These are phyloP conservation scores for Noctua fimbriata DNA, from an alignment of 2,888 invertebrate genomes.

Conservation along the genomic window DNA sequence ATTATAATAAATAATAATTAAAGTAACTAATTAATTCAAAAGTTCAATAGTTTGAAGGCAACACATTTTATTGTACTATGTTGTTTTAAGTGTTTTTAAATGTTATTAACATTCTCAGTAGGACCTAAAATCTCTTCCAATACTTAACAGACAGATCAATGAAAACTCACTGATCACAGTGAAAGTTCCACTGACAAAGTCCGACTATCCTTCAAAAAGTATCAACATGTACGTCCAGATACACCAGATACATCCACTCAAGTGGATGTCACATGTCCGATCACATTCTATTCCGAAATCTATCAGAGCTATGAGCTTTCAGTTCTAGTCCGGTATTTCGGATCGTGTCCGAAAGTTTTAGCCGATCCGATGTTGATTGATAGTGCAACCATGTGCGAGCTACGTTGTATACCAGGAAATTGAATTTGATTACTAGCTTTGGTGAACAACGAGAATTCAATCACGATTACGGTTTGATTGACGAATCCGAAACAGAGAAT, in stretches of 20 bases:
- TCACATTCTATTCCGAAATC: not conserved
- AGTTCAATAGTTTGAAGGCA: too few relatives aligned
- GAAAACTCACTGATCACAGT: not conserved
- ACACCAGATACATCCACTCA: not conserved
- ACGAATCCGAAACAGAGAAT: too few relatives aligned
- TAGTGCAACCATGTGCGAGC: slow-evolving; percentile 21
- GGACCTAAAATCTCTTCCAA: too few relatives aligned
- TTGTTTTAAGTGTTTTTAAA: too few relatives aligned
- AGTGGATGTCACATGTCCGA: not conserved
- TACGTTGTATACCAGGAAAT: not conserved
- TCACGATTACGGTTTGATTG: slow-evolving; percentile 10
- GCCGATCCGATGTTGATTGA: slow-evolving; percentile 21
- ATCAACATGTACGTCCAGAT: not conserved
- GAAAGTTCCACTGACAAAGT: not conserved
- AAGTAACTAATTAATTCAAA: too few relatives aligned
- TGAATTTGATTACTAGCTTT: slow-evolving; percentile 21
- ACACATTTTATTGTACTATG: too few relatives aligned
- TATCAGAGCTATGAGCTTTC: slow-evolving; percentile 5
- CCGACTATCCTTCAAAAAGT: not conserved
- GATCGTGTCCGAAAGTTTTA: not conserved
- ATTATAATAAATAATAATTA: too few relatives aligned
- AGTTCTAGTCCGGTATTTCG: slow-evolving; percentile 8
- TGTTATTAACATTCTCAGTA: too few relatives aligned
- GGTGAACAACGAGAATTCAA: slow-evolving; percentile 18
- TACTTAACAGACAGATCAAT: not conserved